Evolutionary conservation across 53 echinoderm and acorn worm species (phyloP).

Genomic region (Echinometra lucunter): DNA sequence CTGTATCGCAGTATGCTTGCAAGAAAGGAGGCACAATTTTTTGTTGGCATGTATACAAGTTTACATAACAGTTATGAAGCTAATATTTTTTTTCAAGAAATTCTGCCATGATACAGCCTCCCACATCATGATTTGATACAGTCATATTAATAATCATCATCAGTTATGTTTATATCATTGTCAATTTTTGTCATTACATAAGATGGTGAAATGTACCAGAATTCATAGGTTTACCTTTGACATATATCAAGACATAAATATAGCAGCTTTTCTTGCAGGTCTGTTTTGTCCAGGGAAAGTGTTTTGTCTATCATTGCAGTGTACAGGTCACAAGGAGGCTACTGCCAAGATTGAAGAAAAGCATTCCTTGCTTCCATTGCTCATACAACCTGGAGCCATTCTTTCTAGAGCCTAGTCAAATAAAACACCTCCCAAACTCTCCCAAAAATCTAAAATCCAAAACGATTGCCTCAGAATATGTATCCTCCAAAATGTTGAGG

Average conservation of each 20-base stretch:
- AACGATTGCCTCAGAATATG: conserved; percentile 2
- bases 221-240: background rate
- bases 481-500: background rate
- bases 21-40: background rate
- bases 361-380: conserved; percentile 3
- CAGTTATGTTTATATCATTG: too few relatives aligned
- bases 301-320: background rate
- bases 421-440: conserved; percentile 27
- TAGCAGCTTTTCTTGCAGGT: background rate
- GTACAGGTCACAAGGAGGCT: conserved; percentile 4
- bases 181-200: too few relatives aligned
- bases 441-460: background rate
- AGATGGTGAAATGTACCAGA: background rate
- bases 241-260: background rate
- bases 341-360: conserved; percentile 21
- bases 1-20: too few relatives aligned
- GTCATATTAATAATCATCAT: too few relatives aligned
- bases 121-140: too few relatives aligned
- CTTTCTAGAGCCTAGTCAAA: conserved; percentile 46
- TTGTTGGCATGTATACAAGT: background rate
- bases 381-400: conserved; percentile 44
- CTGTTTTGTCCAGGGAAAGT: conserved; percentile 3
- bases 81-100: background rate
- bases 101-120: too few relatives aligned
- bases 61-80: background rate